A percentile compares a stretch with the other conserved stretches of the same genome.
Evolutionary conservation across 2,113 vertebrate genomes (phyloP).

Genomic region (Nibea coibor): DNA sequence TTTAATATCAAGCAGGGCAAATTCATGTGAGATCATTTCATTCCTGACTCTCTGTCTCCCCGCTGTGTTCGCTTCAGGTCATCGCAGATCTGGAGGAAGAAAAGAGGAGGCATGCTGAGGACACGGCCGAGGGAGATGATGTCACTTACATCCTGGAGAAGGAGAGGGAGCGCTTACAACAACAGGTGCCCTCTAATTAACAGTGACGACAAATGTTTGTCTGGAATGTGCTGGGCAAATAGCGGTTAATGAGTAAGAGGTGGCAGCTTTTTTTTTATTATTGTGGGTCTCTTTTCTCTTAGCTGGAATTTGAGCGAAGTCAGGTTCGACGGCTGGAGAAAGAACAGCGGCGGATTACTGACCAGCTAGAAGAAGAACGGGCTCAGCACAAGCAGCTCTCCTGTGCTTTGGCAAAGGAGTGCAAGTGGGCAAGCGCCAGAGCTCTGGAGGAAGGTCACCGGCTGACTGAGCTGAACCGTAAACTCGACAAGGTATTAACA

Average conservation of each 20-base stretch:
- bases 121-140: constrained; percentile 96
- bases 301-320: constrained; percentile 96
- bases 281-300: neutral
- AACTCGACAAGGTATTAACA: constrained; percentile 84
- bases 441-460: constrained; percentile 93
- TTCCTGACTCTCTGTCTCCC: constrained; percentile 31
- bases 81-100: constrained; percentile 98
- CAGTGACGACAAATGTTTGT: neutral
- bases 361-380: constrained; percentile 93
- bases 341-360: constrained; percentile 90
- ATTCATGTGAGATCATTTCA: neutral
- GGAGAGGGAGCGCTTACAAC: constrained; percentile 93
- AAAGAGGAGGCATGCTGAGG: constrained; percentile 92
- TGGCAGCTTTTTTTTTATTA: fast-evolving
- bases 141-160: constrained; percentile 99
- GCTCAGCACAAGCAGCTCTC: constrained; percentile 94
- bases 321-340: constrained; percentile 93
- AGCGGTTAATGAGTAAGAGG: neutral
- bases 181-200: constrained; percentile 86
- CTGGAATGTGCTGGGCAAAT: neutral
- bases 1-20: neutral
- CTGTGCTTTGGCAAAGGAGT: constrained; percentile 92
- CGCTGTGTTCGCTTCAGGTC: constrained; percentile 84
- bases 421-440: constrained; percentile 92
- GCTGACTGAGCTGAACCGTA: constrained; percentile 87